Evolutionary conservation across 2,113 vertebrate genomes (phyloP), one percentile per base, ranked within the genome.

Genomic region (Seriola quinqueradiata): DNA sequence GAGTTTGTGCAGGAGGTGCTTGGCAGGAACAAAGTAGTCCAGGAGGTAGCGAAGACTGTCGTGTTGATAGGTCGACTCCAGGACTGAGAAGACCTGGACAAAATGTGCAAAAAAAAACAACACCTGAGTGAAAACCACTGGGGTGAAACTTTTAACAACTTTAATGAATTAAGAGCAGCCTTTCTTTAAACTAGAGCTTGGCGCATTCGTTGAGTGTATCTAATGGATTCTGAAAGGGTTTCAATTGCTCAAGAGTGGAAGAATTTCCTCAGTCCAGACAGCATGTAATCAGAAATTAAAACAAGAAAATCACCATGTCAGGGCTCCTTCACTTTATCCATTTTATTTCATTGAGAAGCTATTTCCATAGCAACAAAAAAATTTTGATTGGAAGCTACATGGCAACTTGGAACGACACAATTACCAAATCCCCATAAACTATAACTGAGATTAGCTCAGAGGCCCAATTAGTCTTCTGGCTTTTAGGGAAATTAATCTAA

Each of bases 11-110:
- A 98, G 95, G 65, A 98, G 96, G 82, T 97, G 97, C 86, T 98
- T 98, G 67, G 97, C 97, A 17, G 97, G 97, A 79, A 98, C 96
- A 40, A 98, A 96, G 94, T 96, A 98, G 90, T 98, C 97, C 82
- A 98, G 90, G 46, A 97, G 96, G 90, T 97, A 98, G 73, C 96
- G 96, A 83, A 98, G 93, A 32, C 97, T 96, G 88, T 98, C 97
- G 13, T 97, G 96, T 46, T 96, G 96, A 48, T 97, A 98, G 32
- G 96, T 97, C 16, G 95, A 95, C 92, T 98, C 97, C 83, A 98
- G 92, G 60, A 98, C 97, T 23, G 97, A 96, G 84, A 98, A 98
- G 75, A 98, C 95, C 95, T 96, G 82, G 34, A 75, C 0, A 65
- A 76, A 76, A n/a, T 19, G 65, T 19, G 28, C 6, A 50, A 70